Conservation (phyloP, 1,140 invertebrate species). For the Leptopilina clavipes region DNA sequence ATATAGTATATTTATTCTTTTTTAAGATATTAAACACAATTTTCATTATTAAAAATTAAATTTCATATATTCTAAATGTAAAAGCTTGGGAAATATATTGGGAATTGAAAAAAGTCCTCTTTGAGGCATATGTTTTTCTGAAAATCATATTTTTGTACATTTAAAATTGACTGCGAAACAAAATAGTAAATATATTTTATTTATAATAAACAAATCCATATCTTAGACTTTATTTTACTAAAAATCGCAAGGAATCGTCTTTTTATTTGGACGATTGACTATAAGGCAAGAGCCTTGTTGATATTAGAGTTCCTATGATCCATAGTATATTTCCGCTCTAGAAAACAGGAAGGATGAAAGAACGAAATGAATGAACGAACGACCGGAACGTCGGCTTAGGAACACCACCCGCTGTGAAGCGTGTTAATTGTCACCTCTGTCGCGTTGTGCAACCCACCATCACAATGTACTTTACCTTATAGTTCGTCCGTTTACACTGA, state of each 20-base stretch:
- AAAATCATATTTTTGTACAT: too few species aligned
- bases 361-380: slow-evolving; percentile 25
- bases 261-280: neutral
- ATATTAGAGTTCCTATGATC: slow-evolving; percentile 45
- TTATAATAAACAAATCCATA: too few species aligned
- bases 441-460: slow-evolving; percentile 14
- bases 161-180: too few species aligned
- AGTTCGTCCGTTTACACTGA: slow-evolving; percentile 29
- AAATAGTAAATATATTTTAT: too few species aligned
- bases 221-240: too few species aligned
- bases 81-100: too few species aligned
- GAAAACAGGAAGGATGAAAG: slow-evolving; percentile 40
- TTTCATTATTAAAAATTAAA: too few species aligned
- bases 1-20: too few species aligned
- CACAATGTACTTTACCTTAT: slow-evolving; percentile 24
- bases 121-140: too few species aligned
- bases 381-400: slow-evolving; percentile 46
- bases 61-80: too few species aligned
- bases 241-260: neutral
- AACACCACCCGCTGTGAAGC: slow-evolving; percentile 54
- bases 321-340: slow-evolving; percentile 51
- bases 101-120: too few species aligned
- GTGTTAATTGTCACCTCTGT: slow-evolving; percentile 53
- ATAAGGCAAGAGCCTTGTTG: slow-evolving; percentile 44
- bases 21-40: too few species aligned